Evolutionary conservation across 2,797 vertebrate species (phyloP).

Genomic region (Cyclopterus lumpus): DNA sequence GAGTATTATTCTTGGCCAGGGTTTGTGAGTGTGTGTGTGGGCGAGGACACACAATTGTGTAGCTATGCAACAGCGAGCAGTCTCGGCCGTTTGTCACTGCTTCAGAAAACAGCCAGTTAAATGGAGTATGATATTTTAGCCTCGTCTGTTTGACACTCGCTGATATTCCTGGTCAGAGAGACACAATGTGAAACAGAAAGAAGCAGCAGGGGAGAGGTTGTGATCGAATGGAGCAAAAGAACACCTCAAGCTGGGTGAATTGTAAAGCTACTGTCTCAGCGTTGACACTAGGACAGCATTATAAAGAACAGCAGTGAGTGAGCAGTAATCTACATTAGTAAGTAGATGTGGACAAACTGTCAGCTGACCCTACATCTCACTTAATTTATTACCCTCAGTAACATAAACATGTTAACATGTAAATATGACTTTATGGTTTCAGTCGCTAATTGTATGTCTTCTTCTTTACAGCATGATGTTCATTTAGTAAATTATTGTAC

Average conservation of each 20-base stretch:
- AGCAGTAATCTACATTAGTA: slow-evolving; percentile 5
- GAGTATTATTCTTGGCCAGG: slow-evolving; percentile 62
- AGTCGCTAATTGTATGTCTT: too few relatives aligned
- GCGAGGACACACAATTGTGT: slow-evolving; percentile 54
- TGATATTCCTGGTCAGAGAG: slow-evolving; percentile 15
- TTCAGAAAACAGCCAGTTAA: slow-evolving; percentile 62
- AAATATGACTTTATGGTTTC: too few relatives aligned
- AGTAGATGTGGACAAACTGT: not conserved
- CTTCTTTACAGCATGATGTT: too few relatives aligned
- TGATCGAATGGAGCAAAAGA: slow-evolving; percentile 10
- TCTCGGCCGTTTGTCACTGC: slow-evolving; percentile 56
- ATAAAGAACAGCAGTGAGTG: not conserved
- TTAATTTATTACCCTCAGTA: too few relatives aligned
- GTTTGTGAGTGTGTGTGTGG: slow-evolving; percentile 34
- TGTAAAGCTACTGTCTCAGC: slow-evolving; percentile 10
- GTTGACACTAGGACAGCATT: slow-evolving; percentile 12
- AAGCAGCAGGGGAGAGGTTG: slow-evolving; percentile 11
- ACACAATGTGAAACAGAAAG: slow-evolving; percentile 25
- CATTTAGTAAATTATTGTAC: too few relatives aligned
- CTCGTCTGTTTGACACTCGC: slow-evolving; percentile 16
- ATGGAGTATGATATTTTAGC: slow-evolving; percentile 32
- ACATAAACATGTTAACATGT: too few relatives aligned
- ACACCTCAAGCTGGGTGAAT: not conserved
- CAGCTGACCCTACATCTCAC: not conserved
- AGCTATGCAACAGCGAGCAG: slow-evolving; percentile 60